Evolutionary conservation across 2,113 vertebrate species (phyloP).

Genomic region (Nothoprocta pentlandii): DNA sequence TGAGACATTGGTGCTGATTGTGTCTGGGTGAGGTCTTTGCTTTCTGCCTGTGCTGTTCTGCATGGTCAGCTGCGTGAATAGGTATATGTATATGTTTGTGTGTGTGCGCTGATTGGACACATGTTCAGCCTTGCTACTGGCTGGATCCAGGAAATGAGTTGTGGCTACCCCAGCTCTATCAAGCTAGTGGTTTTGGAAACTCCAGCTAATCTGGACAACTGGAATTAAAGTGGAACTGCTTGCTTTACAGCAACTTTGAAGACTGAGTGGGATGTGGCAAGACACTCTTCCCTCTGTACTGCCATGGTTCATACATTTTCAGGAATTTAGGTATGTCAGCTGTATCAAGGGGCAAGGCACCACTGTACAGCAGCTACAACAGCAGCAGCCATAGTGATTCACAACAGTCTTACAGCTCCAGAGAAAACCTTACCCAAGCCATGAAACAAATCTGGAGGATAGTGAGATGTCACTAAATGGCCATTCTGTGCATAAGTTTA

Average conservation of each 20-base stretch:
- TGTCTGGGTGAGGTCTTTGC: not conserved
- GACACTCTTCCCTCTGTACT: not conserved
- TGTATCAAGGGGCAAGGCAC: not conserved
- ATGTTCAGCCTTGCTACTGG: not conserved
- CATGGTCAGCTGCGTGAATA: not conserved
- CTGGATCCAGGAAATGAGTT: not conserved
- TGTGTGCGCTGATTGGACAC: too few species aligned
- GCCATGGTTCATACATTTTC: not conserved
- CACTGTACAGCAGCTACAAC: not conserved
- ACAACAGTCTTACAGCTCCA: not conserved
- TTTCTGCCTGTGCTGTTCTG: not conserved
- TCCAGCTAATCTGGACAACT: not conserved
- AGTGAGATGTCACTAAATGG: not conserved
- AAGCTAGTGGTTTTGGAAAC: not conserved
- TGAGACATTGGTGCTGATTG: fast-evolving
- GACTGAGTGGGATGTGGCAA: not conserved
- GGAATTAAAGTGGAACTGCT: not conserved
- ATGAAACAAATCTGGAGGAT: not conserved
- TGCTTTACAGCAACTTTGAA: not conserved
- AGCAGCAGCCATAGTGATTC: not conserved
- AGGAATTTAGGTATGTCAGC: fast-evolving
- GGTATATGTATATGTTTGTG: not conserved
- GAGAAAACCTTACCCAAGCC: not conserved
- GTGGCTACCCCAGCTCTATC: not conserved
- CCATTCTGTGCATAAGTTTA: not conserved